These are phyloP conservation scores for Sardinella longiceps DNA, from an alignment of 2,797 vertebrate species.

Conservation along the genomic window DNA sequence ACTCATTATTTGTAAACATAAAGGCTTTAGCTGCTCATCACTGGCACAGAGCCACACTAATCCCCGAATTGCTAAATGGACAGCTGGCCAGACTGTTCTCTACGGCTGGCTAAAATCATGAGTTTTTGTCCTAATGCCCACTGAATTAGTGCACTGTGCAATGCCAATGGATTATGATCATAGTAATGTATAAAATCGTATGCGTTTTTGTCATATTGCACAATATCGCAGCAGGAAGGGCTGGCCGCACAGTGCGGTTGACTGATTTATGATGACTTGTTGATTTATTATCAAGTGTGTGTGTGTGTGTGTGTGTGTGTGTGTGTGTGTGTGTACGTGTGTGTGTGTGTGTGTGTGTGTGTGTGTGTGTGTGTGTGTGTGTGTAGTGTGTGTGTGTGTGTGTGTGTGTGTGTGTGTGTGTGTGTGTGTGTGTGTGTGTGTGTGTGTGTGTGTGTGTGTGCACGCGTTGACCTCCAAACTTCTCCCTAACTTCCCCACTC, in stretches of 20 bases:
- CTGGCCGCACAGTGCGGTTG: background rate
- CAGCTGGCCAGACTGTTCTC: slow-evolving; percentile 15
- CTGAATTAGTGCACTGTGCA: background rate
- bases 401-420: background rate
- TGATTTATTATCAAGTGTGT: background rate
- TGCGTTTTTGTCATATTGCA: background rate
- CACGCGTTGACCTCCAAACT: background rate
- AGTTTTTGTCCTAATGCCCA: background rate
- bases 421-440: slow-evolving; percentile 1
- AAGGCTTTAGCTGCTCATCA: background rate
- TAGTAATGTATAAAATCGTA: background rate
- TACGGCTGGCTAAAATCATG: background rate
- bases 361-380: background rate
- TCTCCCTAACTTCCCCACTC: background rate
- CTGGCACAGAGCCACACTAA: slow-evolving; percentile 16
- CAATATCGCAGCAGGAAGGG: background rate
- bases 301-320: background rate
- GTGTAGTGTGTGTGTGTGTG: background rate
- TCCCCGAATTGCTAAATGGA: background rate
- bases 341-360: background rate
- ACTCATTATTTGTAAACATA: slow-evolving; percentile 20
- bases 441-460: background rate
- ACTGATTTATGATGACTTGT: background rate
- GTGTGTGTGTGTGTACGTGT: background rate
- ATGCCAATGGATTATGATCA: background rate